A percentile compares a stretch with the other conserved stretches of the same genome.
These are phyloP conservation scores for Helicoverpa assulta DNA, from an alignment of 2,888 invertebrate genomes.

Conservation along the genomic window DNA sequence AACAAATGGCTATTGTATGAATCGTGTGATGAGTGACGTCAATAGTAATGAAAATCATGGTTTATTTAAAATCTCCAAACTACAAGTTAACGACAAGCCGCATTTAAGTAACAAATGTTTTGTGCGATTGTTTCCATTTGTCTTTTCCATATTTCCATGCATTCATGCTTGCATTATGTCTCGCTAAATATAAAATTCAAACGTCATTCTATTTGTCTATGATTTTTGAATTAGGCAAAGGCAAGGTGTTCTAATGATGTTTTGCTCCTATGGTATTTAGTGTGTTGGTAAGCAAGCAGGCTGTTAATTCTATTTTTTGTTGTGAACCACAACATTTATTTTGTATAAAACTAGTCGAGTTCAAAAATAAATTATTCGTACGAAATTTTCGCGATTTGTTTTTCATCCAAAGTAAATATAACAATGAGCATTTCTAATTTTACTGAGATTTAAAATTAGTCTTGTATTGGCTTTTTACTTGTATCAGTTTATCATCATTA, in stretches of 20 bases:
- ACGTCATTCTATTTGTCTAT: conserved; percentile 4
- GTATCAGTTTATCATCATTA: background rate
- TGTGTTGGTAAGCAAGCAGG: conserved; percentile 17
- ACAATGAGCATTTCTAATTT: conserved; percentile 57
- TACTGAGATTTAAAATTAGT: conserved; percentile 55
- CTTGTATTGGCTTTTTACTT: conserved; percentile 56
- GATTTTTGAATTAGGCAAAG: conserved; percentile 8
- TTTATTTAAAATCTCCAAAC: conserved; percentile 40
- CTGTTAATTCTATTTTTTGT: conserved; percentile 57
- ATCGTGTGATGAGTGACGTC: conserved; percentile 30
- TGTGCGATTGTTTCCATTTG: conserved; percentile 40
- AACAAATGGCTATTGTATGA: conserved; percentile 28
- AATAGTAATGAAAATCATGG: conserved; percentile 45
- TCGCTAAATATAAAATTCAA: conserved; percentile 1
- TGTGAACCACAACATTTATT: conserved; percentile 61
- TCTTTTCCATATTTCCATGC: conserved; percentile 54
- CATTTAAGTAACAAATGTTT: conserved; percentile 59
- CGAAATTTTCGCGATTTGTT: conserved; percentile 38
- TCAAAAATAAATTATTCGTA: conserved; percentile 53
- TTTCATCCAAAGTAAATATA: conserved; percentile 50
- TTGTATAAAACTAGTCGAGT: conserved; percentile 66
- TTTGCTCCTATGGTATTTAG: conserved; percentile 7
- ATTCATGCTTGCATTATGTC: conserved; percentile 26
- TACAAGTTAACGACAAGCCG: conserved; percentile 55
- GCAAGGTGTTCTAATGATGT: conserved; percentile 1